Evolutionary conservation across 2,113 vertebrate genomes (phyloP).

Genomic region (Bambusicola thoracicus): DNA sequence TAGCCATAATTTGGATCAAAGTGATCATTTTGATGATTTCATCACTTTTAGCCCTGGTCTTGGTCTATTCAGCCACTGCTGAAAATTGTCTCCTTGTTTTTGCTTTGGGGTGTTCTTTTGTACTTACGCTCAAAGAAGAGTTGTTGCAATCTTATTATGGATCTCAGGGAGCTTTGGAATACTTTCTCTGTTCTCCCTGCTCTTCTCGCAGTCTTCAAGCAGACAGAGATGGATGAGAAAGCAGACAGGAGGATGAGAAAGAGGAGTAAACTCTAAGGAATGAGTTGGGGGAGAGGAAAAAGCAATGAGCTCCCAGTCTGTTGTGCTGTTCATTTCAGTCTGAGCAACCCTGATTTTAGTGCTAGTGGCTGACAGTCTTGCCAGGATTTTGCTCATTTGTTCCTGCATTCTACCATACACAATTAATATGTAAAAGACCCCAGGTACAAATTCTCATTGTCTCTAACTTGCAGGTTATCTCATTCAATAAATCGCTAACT

Average conservation of each 20-base stretch:
- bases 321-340: neutral
- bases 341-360: neutral
- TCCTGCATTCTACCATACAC: neutral
- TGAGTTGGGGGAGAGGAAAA: fast-evolving
- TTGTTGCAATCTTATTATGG: fast-evolving
- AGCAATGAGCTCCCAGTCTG: neutral
- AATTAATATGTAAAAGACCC: neutral
- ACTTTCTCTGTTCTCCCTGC: neutral
- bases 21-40: neutral
- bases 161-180: neutral
- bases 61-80: neutral
- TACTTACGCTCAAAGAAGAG: neutral
- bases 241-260: fast-evolving
- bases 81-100: neutral
- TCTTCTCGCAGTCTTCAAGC: neutral
- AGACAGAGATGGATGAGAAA: neutral
- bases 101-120: neutral
- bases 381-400: neutral
- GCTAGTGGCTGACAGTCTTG: neutral
- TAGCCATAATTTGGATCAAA: neutral
- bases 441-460: neutral
- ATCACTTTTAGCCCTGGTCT: neutral
- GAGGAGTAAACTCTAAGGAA: fast-evolving
- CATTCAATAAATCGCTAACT: neutral
- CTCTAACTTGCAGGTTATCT: neutral